Base-by-base conservation (phyloP, 2,113 vertebrate genomes). In the Channa maculata region DNA sequence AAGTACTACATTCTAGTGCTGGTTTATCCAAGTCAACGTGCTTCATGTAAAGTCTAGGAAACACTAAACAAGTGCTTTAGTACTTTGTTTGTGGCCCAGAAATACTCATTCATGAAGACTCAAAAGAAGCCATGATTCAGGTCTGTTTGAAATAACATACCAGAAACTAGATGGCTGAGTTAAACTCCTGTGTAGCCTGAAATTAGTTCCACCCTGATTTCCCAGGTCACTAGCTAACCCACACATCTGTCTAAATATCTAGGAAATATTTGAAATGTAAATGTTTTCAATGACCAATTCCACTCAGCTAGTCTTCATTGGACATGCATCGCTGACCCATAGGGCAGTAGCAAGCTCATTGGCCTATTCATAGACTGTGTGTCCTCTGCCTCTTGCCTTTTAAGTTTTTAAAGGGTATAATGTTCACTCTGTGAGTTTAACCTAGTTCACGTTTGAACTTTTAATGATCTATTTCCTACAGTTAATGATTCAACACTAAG, bases 381-480 rank as follows among this genome's bases (percentile, higher is more conserved):
- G 87, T 88, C 87, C 87, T 87, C 80, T 84, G 84, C 54, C 73
- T 84, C 84, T 39, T 85, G 82, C 91, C 89, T 93, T 93, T 93
- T 89, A 93, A 92, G 85, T 89, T 87, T 90, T 93, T 91, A 93
- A 93, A 91, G 89, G 90, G 91, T 92, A 92, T 93, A 92, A 89
- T 90, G 90, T 91, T 92, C 91, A 83, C 86, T 87, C 74, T 88
- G 89, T 92, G 91, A 88, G 88, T 91, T 94, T 94, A 94, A 94
- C 93, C 88, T 79, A 83, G 78, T 91, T 89, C 81, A 87, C 91
- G 88, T 95, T 95, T 95, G 91, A 95, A 92, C 91, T 94, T 95
- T 93, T 95, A 95, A 94, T 94, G 91, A 95, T 94, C 91, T 90
- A 93, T 93, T 88, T 89, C 81, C 91, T 87, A 88, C 82, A 93